Evolutionary conservation across 2,797 vertebrate genomes (phyloP).

Genomic region (Falco novaeseelandiae): DNA sequence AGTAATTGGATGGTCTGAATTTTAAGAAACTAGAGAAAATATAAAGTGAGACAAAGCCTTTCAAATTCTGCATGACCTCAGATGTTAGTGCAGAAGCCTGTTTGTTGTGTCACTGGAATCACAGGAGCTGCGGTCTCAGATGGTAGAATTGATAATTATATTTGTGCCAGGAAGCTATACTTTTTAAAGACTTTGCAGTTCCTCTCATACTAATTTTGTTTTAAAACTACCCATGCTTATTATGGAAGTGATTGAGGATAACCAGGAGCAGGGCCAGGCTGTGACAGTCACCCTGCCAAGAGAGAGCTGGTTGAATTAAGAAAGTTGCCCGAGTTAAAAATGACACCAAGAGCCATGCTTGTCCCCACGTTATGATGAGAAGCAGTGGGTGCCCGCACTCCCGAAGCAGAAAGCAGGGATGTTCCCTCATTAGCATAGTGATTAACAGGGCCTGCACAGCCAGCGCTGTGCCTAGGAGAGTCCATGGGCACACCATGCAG

Average conservation of each 20-base stretch:
- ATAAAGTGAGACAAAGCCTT: background rate
- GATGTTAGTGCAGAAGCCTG: background rate
- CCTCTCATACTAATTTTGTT: background rate
- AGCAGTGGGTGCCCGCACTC: accelerated
- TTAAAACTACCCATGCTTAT: background rate
- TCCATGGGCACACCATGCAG: accelerated
- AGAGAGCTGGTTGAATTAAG: background rate
- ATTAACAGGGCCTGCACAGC: background rate
- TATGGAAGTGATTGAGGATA: background rate
- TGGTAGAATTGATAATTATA: background rate
- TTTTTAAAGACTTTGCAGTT: background rate
- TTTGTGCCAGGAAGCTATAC: slow-evolving; percentile 10
- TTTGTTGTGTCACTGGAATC: background rate
- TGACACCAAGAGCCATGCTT: background rate
- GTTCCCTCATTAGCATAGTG: background rate
- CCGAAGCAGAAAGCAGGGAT: background rate
- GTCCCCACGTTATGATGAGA: background rate
- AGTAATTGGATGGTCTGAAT: background rate
- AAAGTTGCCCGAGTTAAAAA: background rate
- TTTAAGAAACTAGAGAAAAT: background rate
- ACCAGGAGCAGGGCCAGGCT: background rate
- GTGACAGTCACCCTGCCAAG: background rate
- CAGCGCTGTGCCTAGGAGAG: accelerated
- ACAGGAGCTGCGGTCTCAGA: background rate
- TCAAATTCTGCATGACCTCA: background rate